Evolutionary conservation across 2,797 vertebrate genomes (phyloP).

Genomic region (Synanceia verrucosa): DNA sequence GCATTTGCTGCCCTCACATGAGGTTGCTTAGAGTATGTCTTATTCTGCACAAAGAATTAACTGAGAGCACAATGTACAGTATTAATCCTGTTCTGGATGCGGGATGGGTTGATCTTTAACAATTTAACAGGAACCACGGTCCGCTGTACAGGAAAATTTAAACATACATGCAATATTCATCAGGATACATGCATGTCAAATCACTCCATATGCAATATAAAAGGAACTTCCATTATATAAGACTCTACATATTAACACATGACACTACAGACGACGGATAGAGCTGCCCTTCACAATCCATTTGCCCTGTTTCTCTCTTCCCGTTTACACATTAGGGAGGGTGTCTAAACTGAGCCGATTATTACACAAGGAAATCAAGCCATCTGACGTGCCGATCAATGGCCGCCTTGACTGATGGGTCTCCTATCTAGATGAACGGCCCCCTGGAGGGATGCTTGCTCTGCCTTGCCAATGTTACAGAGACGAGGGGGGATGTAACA

Average conservation of each 20-base stretch:
- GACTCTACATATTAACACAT: constrained; percentile 27
- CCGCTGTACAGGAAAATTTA: constrained; percentile 24
- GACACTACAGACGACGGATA: constrained; percentile 27
- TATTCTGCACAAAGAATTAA: constrained; percentile 51
- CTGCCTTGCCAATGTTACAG: constrained; percentile 49
- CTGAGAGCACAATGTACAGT: constrained; percentile 26
- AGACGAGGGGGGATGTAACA: constrained; percentile 35
- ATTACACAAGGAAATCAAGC: constrained; percentile 81
- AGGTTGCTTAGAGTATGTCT: constrained; percentile 53
- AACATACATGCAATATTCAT: constrained; percentile 21
- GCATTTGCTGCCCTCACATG: constrained; percentile 65
- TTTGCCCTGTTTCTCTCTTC: constrained; percentile 62
- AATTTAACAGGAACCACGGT: constrained; percentile 16
- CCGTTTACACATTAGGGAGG: constrained; percentile 67
- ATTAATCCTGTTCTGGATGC: constrained; percentile 42
- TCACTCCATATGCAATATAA: constrained; percentile 11
- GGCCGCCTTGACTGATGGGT: constrained; percentile 78
- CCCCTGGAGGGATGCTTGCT: constrained; percentile 67
- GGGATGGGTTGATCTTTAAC: constrained; percentile 33
- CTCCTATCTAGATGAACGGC: constrained; percentile 77
- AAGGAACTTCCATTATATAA: constrained; percentile 15
- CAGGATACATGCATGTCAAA: constrained; percentile 5
- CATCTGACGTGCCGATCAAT: constrained; percentile 78
- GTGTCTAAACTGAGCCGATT: constrained; percentile 78
- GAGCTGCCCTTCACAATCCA: constrained; percentile 67